Conservation (phyloP, 2,113 vertebrate genomes). For the Periophthalmodon schlosseri region DNA sequence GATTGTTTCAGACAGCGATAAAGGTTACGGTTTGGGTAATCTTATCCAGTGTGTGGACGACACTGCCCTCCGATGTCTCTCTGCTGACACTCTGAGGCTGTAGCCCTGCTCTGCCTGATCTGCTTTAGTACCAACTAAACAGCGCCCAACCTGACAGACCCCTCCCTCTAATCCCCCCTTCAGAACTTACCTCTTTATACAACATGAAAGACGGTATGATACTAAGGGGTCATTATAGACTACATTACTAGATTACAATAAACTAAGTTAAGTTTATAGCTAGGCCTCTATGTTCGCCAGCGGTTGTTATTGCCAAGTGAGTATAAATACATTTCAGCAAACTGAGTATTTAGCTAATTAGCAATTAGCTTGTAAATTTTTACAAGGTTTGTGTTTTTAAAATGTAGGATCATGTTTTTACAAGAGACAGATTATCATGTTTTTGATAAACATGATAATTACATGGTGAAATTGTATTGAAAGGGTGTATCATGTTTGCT, state of each 20-base stretch:
- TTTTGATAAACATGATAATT: neutral
- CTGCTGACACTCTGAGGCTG: constrained; percentile 71
- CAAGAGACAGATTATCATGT: no score
- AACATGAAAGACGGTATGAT: no score
- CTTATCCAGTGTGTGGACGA: neutral
- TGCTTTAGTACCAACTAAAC: constrained; percentile 69
- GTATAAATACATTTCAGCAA: no score
- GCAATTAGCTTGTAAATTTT: no score
- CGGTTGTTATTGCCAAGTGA: no score
- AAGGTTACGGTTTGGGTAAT: neutral
- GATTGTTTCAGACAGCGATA: neutral
- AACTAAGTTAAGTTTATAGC: no score
- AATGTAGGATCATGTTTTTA: neutral
- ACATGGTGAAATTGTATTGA: no score
- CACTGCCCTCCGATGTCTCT: constrained; percentile 35
- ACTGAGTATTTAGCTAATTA: no score
- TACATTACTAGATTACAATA: neutral
- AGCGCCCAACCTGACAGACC: constrained; percentile 16
- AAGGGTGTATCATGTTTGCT: neutral
- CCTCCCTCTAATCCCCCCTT: constrained; percentile 1
- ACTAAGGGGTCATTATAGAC: no score
- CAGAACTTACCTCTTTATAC: neutral
- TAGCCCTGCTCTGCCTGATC: constrained; percentile 67
- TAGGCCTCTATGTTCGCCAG: no score
- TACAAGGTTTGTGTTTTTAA: no score